Base-by-base conservation (phyloP, 2,888 invertebrate species). In the Tuberolachnus salignus region DNA sequence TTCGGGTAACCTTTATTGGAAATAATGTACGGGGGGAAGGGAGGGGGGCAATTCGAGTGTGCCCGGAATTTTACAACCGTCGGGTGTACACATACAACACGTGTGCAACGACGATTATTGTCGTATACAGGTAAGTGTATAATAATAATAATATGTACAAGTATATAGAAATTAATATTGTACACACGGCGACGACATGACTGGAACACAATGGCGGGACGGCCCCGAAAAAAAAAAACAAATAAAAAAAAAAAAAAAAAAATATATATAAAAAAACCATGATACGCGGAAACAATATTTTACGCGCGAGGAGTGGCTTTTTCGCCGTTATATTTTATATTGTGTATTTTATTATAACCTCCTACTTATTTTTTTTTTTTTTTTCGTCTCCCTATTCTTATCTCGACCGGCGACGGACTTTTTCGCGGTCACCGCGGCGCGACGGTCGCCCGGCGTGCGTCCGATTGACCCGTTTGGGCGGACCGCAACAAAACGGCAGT, bases 151-250 rank as follows among this genome's bases (percentile, higher is more conserved):
- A 34, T 6, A 34, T 6, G 34, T 34, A 34, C n/a, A 34, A 34
- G 6, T 6, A 34, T 34, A 34, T 64, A 46, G 8, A 19, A 10
- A 55, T 44, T 21, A 21, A 55, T 57, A 44, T 70, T 55, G 44
- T 55, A 44, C 11, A 57, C 55, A 46, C 51, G 55, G 16, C 70
- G 70, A 71, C 42, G 44, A 44, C 55, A 46, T 23, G 44, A 23
- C 13, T 16, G 23, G 49, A 59, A 72, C 72, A 72, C 72, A 72
- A 72, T 61, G 72, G 49, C 59, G 59, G 72, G 72, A 72, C 19
- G 59, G 59, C 61, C 72, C 72, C 9, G 46, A 44, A 34, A 34
- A 34, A 6, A 34, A 34, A 3, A 34, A 34, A 34, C n/a, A n/a
- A n/a, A n/a, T n/a, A n/a, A n/a, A n/a, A n/a, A n/a, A n/a, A n/a